Percentiles rank a stretch among this genome's conserved stretches.
phyloP scores from a whole-genome alignment of 2,113 vertebrate species.

The Caranx ignobilis region DNA sequence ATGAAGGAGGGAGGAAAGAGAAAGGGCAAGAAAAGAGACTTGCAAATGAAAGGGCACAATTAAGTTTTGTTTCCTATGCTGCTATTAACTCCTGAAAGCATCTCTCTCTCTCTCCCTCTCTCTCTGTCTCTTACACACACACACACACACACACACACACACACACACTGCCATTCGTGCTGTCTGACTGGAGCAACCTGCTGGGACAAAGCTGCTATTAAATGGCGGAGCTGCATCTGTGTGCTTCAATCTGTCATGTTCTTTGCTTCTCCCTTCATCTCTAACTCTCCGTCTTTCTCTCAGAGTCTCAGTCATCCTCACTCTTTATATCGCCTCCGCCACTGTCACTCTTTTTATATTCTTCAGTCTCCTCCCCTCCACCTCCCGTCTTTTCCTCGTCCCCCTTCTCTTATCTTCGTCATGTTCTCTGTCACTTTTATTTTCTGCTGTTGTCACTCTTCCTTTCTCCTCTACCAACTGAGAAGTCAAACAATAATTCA shows the following conservation, averaged over 20 bases:
- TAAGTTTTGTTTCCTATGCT: conserved; percentile 29
- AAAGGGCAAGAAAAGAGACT: conserved; percentile 1
- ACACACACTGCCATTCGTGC: neutral
- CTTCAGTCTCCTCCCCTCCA: neutral
- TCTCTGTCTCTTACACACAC: neutral
- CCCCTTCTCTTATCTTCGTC: neutral
- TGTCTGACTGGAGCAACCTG: conserved; percentile 42
- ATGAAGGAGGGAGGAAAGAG: neutral
- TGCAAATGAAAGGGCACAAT: conserved; percentile 44
- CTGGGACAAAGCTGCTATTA: conserved; percentile 52
- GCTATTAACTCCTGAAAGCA: conserved; percentile 38
- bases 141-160: neutral
- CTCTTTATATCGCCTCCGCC: neutral
- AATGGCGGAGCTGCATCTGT: conserved; percentile 25
- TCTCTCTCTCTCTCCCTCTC: neutral
- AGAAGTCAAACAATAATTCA: too few relatives aligned
- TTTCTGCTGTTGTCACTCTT: neutral
- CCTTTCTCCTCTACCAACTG: neutral
- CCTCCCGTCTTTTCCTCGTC: neutral
- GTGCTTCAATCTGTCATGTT: neutral
- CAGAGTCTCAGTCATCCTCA: conserved; percentile 11
- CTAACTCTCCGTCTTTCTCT: conserved; percentile 14
- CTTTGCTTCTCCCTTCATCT: conserved; percentile 28
- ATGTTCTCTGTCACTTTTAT: neutral
- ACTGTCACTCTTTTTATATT: conserved; percentile 3